Percentiles rank a stretch among this genome's conserved stretches.
Conservation (phyloP, 1,140 invertebrate genomes). For the Drosophila orena region DNA sequence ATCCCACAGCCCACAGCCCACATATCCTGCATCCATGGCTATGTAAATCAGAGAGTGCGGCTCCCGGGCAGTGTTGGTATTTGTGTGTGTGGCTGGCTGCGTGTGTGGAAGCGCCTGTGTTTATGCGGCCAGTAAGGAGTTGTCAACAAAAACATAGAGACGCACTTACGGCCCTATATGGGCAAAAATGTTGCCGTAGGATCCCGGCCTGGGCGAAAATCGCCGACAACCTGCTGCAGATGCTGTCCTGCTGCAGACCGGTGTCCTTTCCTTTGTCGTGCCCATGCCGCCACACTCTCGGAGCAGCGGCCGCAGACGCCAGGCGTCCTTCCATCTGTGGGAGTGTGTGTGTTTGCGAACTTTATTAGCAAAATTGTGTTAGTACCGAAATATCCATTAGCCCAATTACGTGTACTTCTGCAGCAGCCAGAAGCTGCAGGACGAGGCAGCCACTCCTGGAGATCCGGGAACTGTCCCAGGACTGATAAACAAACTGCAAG, state of each 20-base stretch:
- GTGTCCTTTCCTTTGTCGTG: slow-evolving; percentile 31
- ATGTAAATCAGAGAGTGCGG: slow-evolving; percentile 60
- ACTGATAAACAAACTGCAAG: slow-evolving; percentile 68
- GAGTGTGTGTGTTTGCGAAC: slow-evolving; percentile 76
- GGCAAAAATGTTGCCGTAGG: slow-evolving; percentile 61
- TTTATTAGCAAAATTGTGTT: slow-evolving; percentile 83
- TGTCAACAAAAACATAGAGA: slow-evolving; percentile 81
- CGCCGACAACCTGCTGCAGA: slow-evolving; percentile 63
- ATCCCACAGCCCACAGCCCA: background rate
- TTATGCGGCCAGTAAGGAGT: slow-evolving; percentile 69
- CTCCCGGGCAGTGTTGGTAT: slow-evolving; percentile 18
- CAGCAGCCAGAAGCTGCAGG: slow-evolving; percentile 37
- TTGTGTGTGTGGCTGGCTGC: slow-evolving; percentile 8
- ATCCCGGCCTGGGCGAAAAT: slow-evolving; percentile 56
- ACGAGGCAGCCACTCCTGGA: slow-evolving; percentile 13
- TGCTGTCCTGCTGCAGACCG: slow-evolving; percentile 18
- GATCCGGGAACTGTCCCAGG: slow-evolving; percentile 28
- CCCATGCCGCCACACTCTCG: slow-evolving; percentile 49
- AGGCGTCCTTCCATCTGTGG: background rate
- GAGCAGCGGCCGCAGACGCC: slow-evolving; percentile 17
- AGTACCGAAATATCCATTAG: slow-evolving; percentile 82
- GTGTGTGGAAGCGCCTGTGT: slow-evolving; percentile 20
- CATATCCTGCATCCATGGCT: slow-evolving; percentile 27
- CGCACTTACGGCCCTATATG: slow-evolving; percentile 72
- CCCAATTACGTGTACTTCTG: slow-evolving; percentile 82